A percentile compares a stretch with the other conserved stretches of the same genome.
phyloP scores from a whole-genome alignment of 2,797 vertebrate species.

The Merluccius polli region DNA sequence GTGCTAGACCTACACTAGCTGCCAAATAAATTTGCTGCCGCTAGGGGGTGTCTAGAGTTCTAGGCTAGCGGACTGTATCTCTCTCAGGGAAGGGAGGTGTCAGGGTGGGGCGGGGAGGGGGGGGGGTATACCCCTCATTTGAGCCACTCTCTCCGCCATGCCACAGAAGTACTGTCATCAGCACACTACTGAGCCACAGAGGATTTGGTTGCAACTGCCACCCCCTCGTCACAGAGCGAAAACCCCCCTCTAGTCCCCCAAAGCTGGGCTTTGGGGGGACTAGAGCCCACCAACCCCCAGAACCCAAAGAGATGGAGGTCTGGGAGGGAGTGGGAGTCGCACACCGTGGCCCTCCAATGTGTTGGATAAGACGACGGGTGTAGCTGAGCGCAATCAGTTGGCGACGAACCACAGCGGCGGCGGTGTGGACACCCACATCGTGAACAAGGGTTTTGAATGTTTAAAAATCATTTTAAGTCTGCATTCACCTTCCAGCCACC shows the following conservation, averaged over 20 bases:
- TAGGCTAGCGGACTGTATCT: no score
- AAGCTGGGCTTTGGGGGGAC: neutral
- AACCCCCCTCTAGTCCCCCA: neutral
- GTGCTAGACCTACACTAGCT: no score
- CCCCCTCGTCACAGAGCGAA: neutral
- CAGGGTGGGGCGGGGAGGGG: no score
- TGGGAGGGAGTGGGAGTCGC: neutral
- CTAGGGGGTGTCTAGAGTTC: no score
- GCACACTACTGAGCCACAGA: constrained; percentile 39
- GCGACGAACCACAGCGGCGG: no score
- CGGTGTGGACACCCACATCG: no score
- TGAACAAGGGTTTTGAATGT: no score
- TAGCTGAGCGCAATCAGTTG: neutral
- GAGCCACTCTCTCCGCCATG: constrained; percentile 24
- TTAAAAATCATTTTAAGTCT: no score
- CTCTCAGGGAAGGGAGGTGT: no score
- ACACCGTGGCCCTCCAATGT: neutral
- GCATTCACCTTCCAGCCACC: no score
- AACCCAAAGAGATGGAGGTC: neutral
- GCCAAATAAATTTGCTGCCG: no score
- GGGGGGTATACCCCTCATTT: constrained; percentile 10
- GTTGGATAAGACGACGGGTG: neutral
- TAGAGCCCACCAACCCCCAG: neutral
- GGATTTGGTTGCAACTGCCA: neutral
- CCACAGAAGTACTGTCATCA: constrained; percentile 47